These are phyloP conservation scores for Cryptocephalus primarius DNA, from an alignment of 2,888 invertebrate genomes.

Conservation along the genomic window DNA sequence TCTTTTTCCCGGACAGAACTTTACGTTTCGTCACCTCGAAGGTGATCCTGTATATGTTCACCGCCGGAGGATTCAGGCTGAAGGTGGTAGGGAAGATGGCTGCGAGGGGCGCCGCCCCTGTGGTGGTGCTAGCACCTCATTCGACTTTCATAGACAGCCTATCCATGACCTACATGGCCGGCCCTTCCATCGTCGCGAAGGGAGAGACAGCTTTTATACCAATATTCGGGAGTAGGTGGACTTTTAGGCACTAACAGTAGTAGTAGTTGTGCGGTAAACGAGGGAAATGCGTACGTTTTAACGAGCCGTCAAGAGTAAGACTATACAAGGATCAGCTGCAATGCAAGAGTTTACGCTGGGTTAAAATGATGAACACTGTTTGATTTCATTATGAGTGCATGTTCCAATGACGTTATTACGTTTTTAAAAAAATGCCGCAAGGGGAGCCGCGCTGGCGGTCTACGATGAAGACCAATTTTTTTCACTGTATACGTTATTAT, in stretches of 20 bases:
- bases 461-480: too few species aligned
- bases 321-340: too few species aligned
- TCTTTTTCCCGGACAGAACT: conserved; percentile 15
- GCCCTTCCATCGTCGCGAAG: conserved; percentile 84
- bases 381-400: too few species aligned
- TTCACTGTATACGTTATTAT: too few species aligned
- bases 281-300: too few species aligned
- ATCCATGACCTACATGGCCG: conserved; percentile 69
- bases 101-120: conserved; percentile 59
- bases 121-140: conserved; percentile 81
- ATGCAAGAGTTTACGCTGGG: too few species aligned
- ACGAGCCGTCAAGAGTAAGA: too few species aligned
- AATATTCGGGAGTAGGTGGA: conserved; percentile 74
- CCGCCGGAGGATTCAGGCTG: conserved; percentile 74
- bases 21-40: conserved; percentile 42
- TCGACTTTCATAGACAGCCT: conserved; percentile 86
- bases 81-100: conserved; percentile 58
- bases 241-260: not conserved
- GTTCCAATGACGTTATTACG: too few species aligned
- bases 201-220: conserved; percentile 73
- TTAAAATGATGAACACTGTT: too few species aligned
- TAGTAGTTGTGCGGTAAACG: too few species aligned
- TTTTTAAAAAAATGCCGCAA: too few species aligned
- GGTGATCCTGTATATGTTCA: conserved; percentile 65
- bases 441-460: too few species aligned